Evolutionary conservation across 1,140 invertebrate genomes (phyloP), one percentile per base, ranked within the genome.

Genomic region (Zaprionus capensis): DNA sequence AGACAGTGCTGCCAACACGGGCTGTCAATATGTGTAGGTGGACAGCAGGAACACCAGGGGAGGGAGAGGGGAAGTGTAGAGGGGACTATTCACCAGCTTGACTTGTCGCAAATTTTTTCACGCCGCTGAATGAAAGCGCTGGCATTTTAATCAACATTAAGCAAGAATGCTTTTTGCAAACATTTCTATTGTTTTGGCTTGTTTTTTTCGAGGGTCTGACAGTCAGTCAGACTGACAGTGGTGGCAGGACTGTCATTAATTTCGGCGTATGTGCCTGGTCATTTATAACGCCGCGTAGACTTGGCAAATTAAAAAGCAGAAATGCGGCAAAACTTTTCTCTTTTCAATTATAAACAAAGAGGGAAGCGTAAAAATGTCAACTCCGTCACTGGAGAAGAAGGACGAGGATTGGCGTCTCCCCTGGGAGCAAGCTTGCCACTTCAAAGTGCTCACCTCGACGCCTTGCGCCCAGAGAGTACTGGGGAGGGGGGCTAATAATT

Each of bases 91-190:
- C 26, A 6, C 31, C 63, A 87, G 74, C 63, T 87, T 87, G 80
- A 67, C 73, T 87, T 87, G 84, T 70, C 76, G 63, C 49, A 71
- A 67, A 90, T 87, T 83, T 90, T 79, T 88, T 88, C 85, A 90
- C 84, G 85, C 82, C 82, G 49, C 67, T 53, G 80, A 71, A 73
- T 77, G 77, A 84, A 84, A 87, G 76, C 70, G 69, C 73, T 90
- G 85, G 85, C 85, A 90, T 90, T 90, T 90, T 90, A 90, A 90
- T 90, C 85, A 90, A 90, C 85, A 90, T 90, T 90, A 90, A 90
- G 85, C 85, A 90, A 81, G 80, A 90, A 90, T 85, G 86, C 75
- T 88, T 90, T 85, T 88, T 85, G 86, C 85, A 82, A 90, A 91
- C 85, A 90, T 66, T 85, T 90, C 85, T 57, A 57, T 49, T 57